Evolutionary conservation across 2,113 vertebrate species (phyloP).

Genomic region (Varanus salvator): DNA sequence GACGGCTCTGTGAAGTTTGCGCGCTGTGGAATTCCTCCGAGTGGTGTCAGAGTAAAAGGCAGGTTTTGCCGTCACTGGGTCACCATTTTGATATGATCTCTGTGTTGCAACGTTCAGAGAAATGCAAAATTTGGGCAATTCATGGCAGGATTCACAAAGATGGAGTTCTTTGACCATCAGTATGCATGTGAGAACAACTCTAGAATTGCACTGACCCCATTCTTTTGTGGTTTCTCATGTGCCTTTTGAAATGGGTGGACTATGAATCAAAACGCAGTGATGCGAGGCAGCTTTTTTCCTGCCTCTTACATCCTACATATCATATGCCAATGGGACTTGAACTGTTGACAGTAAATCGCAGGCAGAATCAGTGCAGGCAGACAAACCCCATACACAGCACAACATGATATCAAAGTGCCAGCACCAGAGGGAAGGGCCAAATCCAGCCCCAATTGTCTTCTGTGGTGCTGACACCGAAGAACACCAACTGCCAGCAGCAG

Average conservation of each 20-base stretch:
- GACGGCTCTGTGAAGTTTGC: not conserved
- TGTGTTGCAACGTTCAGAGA: not conserved
- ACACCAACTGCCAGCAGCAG: slow-evolving; percentile 7
- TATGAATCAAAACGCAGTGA: not conserved
- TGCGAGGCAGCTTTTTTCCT: not conserved
- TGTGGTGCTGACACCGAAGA: not conserved
- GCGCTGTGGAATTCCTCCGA: not conserved
- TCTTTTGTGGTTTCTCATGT: not conserved
- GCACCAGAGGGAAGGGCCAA: not conserved
- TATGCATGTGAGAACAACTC: not conserved
- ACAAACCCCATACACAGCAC: not conserved
- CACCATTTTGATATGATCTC: too few species aligned
- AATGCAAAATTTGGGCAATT: not conserved
- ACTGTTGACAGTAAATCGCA: not conserved
- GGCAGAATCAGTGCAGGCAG: not conserved
- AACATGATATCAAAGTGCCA: not conserved
- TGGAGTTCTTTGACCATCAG: not conserved
- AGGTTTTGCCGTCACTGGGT: not conserved
- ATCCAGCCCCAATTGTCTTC: slow-evolving; percentile 12
- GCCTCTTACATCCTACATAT: not conserved
- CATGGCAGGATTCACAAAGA: not conserved
- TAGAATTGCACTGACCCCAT: not conserved
- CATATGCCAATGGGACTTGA: not conserved
- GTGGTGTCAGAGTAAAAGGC: not conserved
- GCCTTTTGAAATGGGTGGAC: not conserved